Base-by-base conservation (phyloP, 2,888 invertebrate genomes). In the Monoplex corrugatus region DNA sequence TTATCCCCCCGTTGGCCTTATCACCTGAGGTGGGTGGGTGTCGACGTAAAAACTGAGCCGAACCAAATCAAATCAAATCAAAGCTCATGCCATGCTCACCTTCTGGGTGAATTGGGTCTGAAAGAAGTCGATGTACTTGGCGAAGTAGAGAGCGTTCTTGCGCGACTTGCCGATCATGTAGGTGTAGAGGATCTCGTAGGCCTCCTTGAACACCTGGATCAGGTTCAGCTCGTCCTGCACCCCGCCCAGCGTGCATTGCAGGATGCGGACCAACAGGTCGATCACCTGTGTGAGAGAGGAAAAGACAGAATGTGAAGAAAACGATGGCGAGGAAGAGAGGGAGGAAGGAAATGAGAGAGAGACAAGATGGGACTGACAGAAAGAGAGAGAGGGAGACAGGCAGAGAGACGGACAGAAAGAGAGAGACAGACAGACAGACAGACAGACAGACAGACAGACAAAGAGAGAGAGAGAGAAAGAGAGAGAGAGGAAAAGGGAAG, bases 121-220 rank as follows among this genome's bases (percentile, higher is more conserved):
- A 92, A 96, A 96, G 94, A 96, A 96, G 90, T 96, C 96, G 75
- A 96, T 96, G 92, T 96, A 96, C 90, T 96, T 96, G 89, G 96
- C 96, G 90, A 96, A 95, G 93, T 96, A 96, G 82, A 96, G 94
- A 23, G 96, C 95, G 92, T 96, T 96, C 89, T 96, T 96, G 38
- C 96, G 91, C 87, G 96, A 96, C 91, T 95, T 95, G 38, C 96
- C 96, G 23, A 95, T 94, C 95, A 96, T 95, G 93, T 96, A 96
- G 0, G 95, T 95, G 91, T 96, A 95, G 16, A 96, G 94, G 40
- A 95, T 94, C 88, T 96, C 95, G 89, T 96, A 95, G 38, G 95
- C 95, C 82, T 95, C 96, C 91, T 95, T 96, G 91, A 95, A 95
- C n/a, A 96, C 95, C 57, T 94, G 94, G 78, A 95, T 94, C 87